Percentiles rank a stretch among this genome's conserved stretches.
Conservation (phyloP, 2,113 vertebrate genomes). For the Trogon surrucura region DNA sequence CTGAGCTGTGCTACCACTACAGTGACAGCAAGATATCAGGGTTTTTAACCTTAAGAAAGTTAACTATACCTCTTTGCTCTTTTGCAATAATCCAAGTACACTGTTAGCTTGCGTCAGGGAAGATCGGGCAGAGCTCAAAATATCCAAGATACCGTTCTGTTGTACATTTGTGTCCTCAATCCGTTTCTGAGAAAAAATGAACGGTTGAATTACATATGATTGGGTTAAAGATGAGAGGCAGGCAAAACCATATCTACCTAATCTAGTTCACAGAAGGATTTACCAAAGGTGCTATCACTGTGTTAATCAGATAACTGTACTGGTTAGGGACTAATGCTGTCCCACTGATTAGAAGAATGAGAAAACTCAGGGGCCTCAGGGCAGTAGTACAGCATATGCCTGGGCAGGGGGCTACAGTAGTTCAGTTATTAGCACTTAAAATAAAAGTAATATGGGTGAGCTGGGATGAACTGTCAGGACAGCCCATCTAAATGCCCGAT, state of each 20-base stretch:
- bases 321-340: background rate
- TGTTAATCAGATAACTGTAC: background rate
- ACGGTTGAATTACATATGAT: background rate
- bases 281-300: background rate
- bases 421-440: background rate
- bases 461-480: background rate
- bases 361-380: background rate
- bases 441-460: background rate
- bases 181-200: conserved; percentile 75
- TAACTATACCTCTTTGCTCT: conserved; percentile 85
- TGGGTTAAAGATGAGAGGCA: background rate
- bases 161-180: conserved; percentile 78
- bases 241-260: background rate
- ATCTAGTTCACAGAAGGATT: background rate
- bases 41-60: background rate
- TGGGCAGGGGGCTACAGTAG: background rate
- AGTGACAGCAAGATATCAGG: background rate
- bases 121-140: conserved; percentile 77
- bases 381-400: background rate
- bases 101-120: conserved; percentile 80
- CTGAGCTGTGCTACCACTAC: background rate
- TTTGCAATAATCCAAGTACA: conserved; percentile 73
- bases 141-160: conserved; percentile 68
- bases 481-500: background rate
- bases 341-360: background rate